These are phyloP conservation scores for Ophioderma brevispina DNA, from an alignment of 35 echinoderm and acorn worm species.

Conservation along the genomic window DNA sequence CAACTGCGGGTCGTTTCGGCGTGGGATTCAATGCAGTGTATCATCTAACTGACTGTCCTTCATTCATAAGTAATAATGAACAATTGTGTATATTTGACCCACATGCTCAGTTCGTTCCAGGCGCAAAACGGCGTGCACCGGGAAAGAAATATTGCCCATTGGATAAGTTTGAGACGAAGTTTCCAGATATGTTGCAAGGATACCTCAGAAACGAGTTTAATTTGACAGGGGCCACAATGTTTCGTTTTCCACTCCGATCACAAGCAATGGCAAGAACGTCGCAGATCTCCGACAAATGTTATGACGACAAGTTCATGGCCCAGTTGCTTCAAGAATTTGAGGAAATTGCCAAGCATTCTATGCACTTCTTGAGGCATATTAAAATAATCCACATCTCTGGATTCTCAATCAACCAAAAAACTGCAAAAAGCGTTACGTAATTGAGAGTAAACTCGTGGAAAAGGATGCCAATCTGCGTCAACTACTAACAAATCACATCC, in stretches of 20 bases:
- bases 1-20: constrained; percentile 73
- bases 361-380: constrained; percentile 42
- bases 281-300: background rate
- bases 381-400: constrained; percentile 9
- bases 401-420: background rate
- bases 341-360: constrained; percentile 12
- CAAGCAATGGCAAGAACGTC: background rate
- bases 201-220: constrained; percentile 20
- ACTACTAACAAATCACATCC: background rate
- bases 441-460: background rate
- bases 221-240: constrained; percentile 25
- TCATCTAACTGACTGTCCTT: constrained; percentile 81
- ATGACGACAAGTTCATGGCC: background rate
- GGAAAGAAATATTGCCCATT: constrained; percentile 3
- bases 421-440: background rate
- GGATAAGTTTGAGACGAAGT: background rate
- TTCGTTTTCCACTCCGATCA: constrained; percentile 40
- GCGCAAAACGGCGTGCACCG: constrained; percentile 4
- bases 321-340: constrained; percentile 11
- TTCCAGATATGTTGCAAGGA: constrained; percentile 41
- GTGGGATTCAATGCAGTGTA: constrained; percentile 90
- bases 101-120: constrained; percentile 20
- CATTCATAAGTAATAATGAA: constrained; percentile 48
- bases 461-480: background rate
- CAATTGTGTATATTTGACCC: constrained; percentile 76